phyloP scores from a whole-genome alignment of 2,888 invertebrate species.

The Agapostemon virescens region DNA sequence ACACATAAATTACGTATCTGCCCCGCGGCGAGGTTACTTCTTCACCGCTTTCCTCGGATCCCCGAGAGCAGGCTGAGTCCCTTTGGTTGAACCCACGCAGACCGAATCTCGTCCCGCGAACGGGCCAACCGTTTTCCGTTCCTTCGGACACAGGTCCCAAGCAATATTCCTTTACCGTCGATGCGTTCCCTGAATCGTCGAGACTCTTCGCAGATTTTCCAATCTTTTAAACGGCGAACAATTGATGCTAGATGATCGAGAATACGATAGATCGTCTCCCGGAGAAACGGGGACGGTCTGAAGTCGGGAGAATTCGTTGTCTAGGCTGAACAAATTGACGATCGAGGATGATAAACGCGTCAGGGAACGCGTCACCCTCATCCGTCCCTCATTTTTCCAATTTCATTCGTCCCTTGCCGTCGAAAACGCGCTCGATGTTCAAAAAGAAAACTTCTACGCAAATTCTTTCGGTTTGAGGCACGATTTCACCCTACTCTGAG shows the following conservation, averaged over 20 bases:
- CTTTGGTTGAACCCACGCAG: slow-evolving; percentile 18
- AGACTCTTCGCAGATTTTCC: too few relatives aligned
- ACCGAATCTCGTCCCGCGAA: not conserved
- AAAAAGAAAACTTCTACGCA: not conserved
- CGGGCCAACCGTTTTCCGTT: not conserved
- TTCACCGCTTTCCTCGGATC: slow-evolving; percentile 23
- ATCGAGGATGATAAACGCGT: too few relatives aligned
- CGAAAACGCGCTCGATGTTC: not conserved
- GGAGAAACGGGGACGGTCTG: too few relatives aligned
- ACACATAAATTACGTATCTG: slow-evolving; percentile 10
- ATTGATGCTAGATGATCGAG: not conserved
- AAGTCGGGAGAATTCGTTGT: too few relatives aligned
- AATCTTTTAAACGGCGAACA: not conserved
- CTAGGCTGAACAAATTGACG: not conserved
- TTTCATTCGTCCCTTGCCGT: not conserved
- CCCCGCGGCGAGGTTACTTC: slow-evolving; percentile 21
- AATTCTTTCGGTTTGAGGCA: not conserved
- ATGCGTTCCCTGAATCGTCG: not conserved
- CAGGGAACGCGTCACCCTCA: not conserved
- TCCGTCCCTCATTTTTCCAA: not conserved
- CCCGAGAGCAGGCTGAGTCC: slow-evolving; percentile 23
- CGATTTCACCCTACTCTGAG: too few relatives aligned
- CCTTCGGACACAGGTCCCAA: not conserved
- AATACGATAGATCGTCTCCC: not conserved
- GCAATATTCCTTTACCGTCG: not conserved